Evolutionary conservation across 2,113 vertebrate genomes (phyloP), one percentile per base, ranked within the genome.

Genomic region (Lepus americanus): DNA sequence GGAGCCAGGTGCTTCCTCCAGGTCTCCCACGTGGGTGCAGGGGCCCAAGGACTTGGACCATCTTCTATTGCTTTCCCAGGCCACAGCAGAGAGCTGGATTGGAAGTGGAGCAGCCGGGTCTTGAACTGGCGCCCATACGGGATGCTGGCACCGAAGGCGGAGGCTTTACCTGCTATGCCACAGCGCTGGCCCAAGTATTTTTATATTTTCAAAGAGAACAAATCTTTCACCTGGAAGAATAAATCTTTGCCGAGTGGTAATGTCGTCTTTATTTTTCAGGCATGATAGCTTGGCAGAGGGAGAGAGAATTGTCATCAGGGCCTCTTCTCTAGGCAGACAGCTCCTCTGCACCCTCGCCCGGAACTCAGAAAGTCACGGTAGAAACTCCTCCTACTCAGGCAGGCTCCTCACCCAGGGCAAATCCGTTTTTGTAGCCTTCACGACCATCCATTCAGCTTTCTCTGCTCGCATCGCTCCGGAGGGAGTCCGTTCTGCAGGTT

Each of bases 401-500:
- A 29, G 22, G 9, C 16, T 27, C n/a, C 74, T 67, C 17, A 55
- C 36, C 31, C 67, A 36, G 36, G 36, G 44, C 23, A n/a, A 36
- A 51, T 55, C 70, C 49, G 3, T 7, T 16, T 88, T 73, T 77
- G 39, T 27, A 49, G 9, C 7, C n/a, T 49, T 44, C 6, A n/a
- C 36, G 33, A 27, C 29, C 23, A 5, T 59, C 6, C 36, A 36
- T 74, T 61, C 59, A 19, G 0, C 22, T 6, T n/a, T 13, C 22
- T 59, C 76, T 49, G 39, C 6, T 39, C 22, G 0, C 11, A 3
- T 8, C 12, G 14, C 29, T 67, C 31, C 0, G 2, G 0, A 22
- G 44, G 12, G 72, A 14, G 19, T 9, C 9, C 10, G 4, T 20
- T 36, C 23, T 83, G 83, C 19, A 12, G 25, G 66, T 66, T 27